Base-by-base conservation (phyloP, 2,113 vertebrate species). In the Rhineura floridana region DNA sequence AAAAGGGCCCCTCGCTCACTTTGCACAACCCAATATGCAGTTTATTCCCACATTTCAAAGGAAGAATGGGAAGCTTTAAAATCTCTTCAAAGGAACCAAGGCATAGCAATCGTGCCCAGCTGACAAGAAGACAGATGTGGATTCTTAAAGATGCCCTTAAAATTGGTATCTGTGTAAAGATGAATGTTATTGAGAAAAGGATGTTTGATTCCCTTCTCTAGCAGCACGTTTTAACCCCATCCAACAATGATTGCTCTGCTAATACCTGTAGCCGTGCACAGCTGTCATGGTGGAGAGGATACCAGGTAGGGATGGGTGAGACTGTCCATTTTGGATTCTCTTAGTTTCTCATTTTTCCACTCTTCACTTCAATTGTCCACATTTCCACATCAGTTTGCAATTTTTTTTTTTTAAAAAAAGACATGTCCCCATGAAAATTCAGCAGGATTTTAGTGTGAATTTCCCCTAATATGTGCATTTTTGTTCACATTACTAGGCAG, bases 31-130 rank as follows among this genome's bases (percentile, higher is more conserved):
- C 94, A 93, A 92, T 92, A 95, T 93, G 89, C 73, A 83, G 90
- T 94, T 95, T 91, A 93, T 90, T 93, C 92, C 93, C 91, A 93
- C 89, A 85, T 93, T 92, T 94, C 93, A 94, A 93, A 96, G 91
- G 95, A 94, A 95, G 93, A 95, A 92, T 90, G 83, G 91, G 93
- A 93, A 91, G 92, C 93, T 91, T 95, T 94, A 82, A 92, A 93
- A 92, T 86, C 92, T 94, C 94, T 95, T 94, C 94, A 91, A 94
- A 95, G 90, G 91, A 92, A 88, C 90, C 25, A 62, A 86, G 91
- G 89, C 91, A 93, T 89, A 86, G 92, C 92, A 65, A 90, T 94
- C 85, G 94, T 94, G 84, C 90, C 90, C 84, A 88, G 91, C 85
- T 67, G 92, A 94, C 88, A 88, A 92, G 93, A 91, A 86, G 93